Conservation (phyloP, 2,888 invertebrate genomes). For the Strigamia crassipes region DNA sequence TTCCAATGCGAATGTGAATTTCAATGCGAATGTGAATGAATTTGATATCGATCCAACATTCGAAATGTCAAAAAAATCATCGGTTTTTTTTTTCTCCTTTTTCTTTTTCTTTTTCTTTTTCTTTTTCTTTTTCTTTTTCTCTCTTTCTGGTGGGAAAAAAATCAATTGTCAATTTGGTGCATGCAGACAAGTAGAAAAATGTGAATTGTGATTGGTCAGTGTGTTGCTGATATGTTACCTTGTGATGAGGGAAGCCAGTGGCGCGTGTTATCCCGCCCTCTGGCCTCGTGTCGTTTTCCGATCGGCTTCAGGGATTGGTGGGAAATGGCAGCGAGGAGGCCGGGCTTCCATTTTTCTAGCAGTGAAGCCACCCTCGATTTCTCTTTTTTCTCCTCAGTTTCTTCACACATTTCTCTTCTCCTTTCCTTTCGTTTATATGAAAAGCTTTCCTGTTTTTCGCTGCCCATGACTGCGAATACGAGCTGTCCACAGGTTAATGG, state of each 20-base stretch:
- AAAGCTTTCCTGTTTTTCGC: constrained; percentile 25
- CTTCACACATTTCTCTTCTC: constrained; percentile 6
- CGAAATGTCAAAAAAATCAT: constrained; percentile 12
- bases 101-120: not conserved
- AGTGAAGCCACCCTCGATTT: constrained; percentile 26
- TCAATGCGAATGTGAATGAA: not conserved
- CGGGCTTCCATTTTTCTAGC: constrained; percentile 35
- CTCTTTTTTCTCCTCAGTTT: not conserved
- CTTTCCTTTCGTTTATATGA: not conserved
- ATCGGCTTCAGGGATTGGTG: constrained; percentile 37
- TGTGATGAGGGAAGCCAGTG: constrained; percentile 42
- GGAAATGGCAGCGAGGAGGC: constrained; percentile 35
- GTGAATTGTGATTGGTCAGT: constrained; percentile 40
- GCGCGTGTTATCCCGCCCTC: constrained; percentile 33
- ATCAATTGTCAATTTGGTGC: constrained; percentile 40
- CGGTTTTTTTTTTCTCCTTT: not conserved
- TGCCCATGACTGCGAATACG: constrained; percentile 29
- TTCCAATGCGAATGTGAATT: no score
- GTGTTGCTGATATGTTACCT: constrained; percentile 37
- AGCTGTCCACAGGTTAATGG: constrained; percentile 37
- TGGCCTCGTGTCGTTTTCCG: constrained; percentile 38
- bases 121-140: not conserved
- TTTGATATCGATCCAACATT: not conserved
- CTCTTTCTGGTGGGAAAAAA: not conserved
- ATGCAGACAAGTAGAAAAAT: constrained; percentile 35